Evolutionary conservation across 2,888 invertebrate species (phyloP).

Genomic region (Hoplodrina ambigua): DNA sequence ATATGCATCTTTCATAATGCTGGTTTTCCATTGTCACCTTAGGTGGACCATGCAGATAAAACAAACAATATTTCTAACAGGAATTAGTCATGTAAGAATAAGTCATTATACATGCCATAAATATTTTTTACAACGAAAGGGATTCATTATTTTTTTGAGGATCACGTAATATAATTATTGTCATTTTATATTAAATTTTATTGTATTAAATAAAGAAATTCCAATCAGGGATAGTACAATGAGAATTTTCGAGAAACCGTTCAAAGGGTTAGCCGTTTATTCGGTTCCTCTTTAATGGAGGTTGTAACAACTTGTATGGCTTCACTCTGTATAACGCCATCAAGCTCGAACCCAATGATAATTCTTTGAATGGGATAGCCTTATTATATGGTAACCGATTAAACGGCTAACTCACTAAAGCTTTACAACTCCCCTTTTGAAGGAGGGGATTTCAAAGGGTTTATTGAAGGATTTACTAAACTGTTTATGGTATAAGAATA

Average conservation of each 20-base stretch:
- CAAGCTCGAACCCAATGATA: background rate
- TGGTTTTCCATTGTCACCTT: slow-evolving; percentile 24
- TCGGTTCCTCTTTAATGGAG: background rate
- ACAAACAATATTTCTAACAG: background rate
- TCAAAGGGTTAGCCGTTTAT: background rate
- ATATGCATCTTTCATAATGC: slow-evolving; percentile 11
- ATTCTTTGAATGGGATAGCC: background rate
- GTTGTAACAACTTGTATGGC: background rate
- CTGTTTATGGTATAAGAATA: slow-evolving; percentile 2
- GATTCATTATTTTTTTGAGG: background rate
- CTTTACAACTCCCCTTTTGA: background rate
- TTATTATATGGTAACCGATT: background rate
- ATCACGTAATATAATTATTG: background rate
- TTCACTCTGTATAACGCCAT: background rate
- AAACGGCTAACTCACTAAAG: background rate
- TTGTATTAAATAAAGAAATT: background rate
- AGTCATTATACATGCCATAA: background rate
- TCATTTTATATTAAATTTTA: background rate
- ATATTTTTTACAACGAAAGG: background rate
- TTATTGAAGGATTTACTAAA: background rate
- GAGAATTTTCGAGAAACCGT: background rate
- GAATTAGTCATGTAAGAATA: slow-evolving; percentile 4
- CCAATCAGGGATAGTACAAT: background rate
- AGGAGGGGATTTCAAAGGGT: background rate
- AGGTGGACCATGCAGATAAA: slow-evolving; percentile 25